These are phyloP conservation scores for Tetragonisca angustula DNA, from an alignment of 2,888 invertebrate genomes.

Conservation along the genomic window DNA sequence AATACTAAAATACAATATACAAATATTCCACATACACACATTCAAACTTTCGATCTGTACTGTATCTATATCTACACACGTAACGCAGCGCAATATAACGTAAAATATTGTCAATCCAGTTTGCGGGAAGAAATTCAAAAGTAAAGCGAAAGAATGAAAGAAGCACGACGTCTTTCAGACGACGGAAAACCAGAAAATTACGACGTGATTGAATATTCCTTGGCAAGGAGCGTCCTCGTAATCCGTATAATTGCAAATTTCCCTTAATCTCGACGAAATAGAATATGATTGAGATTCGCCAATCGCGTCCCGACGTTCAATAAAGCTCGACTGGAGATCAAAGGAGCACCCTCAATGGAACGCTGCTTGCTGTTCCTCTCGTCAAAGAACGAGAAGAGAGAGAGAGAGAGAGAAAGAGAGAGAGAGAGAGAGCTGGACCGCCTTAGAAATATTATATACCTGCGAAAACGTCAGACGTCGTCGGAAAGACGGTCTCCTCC, in stretches of 20 bases:
- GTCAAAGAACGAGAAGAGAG: conserved; percentile 43
- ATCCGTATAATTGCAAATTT: conserved; percentile 80
- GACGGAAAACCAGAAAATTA: conserved; percentile 9
- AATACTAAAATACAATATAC: too few species aligned
- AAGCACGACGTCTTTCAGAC: not conserved
- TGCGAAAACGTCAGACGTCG: conserved; percentile 62
- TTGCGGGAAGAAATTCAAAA: not conserved
- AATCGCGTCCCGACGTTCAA: conserved; percentile 71
- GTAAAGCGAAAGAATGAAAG: not conserved
- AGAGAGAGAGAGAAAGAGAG: not conserved
- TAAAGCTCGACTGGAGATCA: conserved; percentile 77
- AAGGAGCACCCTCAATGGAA: conserved; percentile 71
- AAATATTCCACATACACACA: too few species aligned
- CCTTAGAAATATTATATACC: conserved; percentile 69
- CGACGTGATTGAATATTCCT: conserved; percentile 54
- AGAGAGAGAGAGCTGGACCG: conserved; percentile 33
- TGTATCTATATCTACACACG: not conserved
- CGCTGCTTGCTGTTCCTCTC: not conserved
- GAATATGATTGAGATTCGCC: conserved; percentile 76
- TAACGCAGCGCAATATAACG: too few species aligned
- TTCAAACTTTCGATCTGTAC: too few species aligned
- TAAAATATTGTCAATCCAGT: not conserved
- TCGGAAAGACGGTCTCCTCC: conserved; percentile 44
- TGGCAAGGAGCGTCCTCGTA: conserved; percentile 36
- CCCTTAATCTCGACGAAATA: conserved; percentile 74